Percentiles rank a stretch among this genome's conserved stretches.
phyloP scores from a whole-genome alignment of 1,140 invertebrate genomes.

The Eriosoma lanigerum region DNA sequence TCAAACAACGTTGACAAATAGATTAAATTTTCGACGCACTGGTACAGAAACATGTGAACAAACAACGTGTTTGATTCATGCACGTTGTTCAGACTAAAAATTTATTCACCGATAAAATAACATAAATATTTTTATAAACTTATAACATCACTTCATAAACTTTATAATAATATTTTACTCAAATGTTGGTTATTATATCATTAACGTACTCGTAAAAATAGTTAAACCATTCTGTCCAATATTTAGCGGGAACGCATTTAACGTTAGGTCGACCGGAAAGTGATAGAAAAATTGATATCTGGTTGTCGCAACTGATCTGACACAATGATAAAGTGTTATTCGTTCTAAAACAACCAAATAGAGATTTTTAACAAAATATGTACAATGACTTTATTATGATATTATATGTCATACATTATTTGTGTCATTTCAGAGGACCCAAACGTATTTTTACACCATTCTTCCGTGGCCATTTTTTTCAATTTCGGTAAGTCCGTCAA shows the following conservation, averaged over 20 bases:
- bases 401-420: too few species aligned
- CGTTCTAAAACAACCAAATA: neutral
- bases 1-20: neutral
- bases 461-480: neutral
- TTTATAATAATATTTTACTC: neutral
- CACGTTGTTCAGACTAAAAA: neutral
- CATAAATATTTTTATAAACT: neutral
- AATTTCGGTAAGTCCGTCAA: conserved; percentile 9
- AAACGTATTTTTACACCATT: neutral
- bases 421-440: neutral
- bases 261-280: neutral
- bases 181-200: too few species aligned
- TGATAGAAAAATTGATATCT: neutral
- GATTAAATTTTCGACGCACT: neutral
- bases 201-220: conserved; percentile 5
- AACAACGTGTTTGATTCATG: neutral
- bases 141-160: neutral
- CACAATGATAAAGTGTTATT: neutral
- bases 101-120: neutral
- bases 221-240: conserved; percentile 21
- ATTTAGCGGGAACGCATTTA: neutral
- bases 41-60: neutral
- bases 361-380: neutral
- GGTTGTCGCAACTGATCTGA: neutral
- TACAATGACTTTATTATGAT: neutral